These are phyloP conservation scores for Diogma glabrata DNA, from an alignment of 2,888 invertebrate species.

Conservation along the genomic window DNA sequence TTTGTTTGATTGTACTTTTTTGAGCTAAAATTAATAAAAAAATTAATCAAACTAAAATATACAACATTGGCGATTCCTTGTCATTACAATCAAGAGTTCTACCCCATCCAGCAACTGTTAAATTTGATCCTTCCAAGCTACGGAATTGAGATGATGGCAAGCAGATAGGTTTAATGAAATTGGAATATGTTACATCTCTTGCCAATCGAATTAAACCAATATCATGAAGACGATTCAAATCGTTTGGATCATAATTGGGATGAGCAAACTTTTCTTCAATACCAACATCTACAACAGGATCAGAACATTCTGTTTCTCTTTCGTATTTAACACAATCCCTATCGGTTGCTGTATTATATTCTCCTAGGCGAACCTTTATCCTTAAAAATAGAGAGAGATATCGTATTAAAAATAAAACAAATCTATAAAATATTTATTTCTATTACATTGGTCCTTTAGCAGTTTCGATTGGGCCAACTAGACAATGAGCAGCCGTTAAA, in stretches of 20 bases:
- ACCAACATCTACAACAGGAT: constrained; percentile 43
- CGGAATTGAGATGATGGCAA: constrained; percentile 35
- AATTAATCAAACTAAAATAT: no score
- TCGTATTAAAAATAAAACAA: not conserved
- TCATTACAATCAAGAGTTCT: constrained; percentile 37
- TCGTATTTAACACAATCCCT: constrained; percentile 43
- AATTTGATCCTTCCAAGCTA: constrained; percentile 27
- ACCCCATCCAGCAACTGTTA: constrained; percentile 53
- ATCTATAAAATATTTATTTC: not conserved
- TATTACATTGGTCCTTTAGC: constrained; percentile 42
- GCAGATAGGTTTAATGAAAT: constrained; percentile 48
- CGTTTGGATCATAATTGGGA: constrained; percentile 45
- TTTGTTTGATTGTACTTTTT: constrained; percentile 44
- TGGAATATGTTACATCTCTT: constrained; percentile 41
- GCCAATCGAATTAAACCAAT: constrained; percentile 57
- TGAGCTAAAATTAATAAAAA: not conserved
- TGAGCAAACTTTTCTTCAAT: constrained; percentile 53
- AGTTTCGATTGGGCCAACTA: constrained; percentile 38
- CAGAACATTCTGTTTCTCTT: constrained; percentile 33
- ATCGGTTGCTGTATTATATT: constrained; percentile 13
- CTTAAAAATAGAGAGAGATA: no score
- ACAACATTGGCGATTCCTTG: no score
- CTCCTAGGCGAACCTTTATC: constrained; percentile 13
- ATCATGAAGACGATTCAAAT: constrained; percentile 50
- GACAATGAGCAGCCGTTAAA: constrained; percentile 51